A percentile compares a stretch with the other conserved stretches of the same genome.
Evolutionary conservation across 2,797 vertebrate species (phyloP).

Genomic region (Pogoniulus pusillus): DNA sequence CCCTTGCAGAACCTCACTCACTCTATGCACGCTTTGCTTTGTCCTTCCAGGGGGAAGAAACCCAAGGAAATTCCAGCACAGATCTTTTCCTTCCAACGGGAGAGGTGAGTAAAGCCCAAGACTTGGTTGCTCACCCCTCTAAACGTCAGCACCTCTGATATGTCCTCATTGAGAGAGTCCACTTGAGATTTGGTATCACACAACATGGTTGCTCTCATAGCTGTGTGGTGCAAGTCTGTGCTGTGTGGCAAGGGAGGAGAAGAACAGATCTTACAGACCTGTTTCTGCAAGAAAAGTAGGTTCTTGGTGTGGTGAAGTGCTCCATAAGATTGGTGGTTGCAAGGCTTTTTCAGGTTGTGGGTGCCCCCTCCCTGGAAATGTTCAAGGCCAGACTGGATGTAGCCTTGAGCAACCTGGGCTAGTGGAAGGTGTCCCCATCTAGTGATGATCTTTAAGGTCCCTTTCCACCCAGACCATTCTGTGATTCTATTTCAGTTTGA

Average conservation of each 20-base stretch:
- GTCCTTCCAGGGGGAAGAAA: constrained; percentile 77
- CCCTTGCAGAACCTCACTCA: neutral
- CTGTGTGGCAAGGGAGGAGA: neutral
- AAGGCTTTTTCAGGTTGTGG: no score
- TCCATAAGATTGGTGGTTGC: no score
- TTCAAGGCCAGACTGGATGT: no score
- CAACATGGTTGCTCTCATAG: neutral
- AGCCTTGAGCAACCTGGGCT: no score
- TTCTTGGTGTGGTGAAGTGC: no score
- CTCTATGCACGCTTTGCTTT: neutral
- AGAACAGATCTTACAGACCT: neutral
- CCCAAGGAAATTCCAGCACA: constrained; percentile 68
- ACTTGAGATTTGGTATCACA: neutral
- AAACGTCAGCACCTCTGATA: neutral
- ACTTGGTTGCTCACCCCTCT: neutral
- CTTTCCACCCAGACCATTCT: no score
- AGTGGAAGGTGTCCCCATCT: no score
- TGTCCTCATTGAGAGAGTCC: neutral
- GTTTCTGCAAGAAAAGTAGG: no score
- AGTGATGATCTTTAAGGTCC: no score
- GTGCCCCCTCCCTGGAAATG: no score
- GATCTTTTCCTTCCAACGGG: constrained; percentile 69
- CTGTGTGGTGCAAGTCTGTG: neutral
- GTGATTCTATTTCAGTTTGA: no score
- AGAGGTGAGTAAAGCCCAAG: constrained; percentile 76